A percentile compares a stretch with the other conserved stretches of the same genome.
These are phyloP conservation scores for Leptopilina myrica DNA, from an alignment of 2,888 invertebrate genomes.

Conservation along the genomic window DNA sequence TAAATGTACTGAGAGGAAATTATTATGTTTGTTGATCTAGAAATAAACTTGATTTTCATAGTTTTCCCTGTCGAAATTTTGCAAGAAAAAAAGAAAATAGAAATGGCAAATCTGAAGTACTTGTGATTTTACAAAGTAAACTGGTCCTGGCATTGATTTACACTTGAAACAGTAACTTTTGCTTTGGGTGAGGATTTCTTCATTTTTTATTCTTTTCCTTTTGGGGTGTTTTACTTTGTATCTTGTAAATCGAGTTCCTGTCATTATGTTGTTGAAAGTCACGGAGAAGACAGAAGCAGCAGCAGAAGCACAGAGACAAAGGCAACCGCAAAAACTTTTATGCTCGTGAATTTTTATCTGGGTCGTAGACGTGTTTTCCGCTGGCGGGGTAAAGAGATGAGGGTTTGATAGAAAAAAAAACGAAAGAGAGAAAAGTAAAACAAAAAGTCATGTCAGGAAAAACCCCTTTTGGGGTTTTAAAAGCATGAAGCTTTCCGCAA, in stretches of 20 bases:
- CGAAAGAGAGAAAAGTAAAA: slow-evolving; percentile 30
- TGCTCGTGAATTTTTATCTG: slow-evolving; percentile 40
- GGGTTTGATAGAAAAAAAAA: slow-evolving; percentile 30
- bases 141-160: neutral
- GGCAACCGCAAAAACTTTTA: slow-evolving; percentile 27
- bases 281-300: slow-evolving; percentile 42
- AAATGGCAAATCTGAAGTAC: too few relatives aligned
- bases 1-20: too few relatives aligned
- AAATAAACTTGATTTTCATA: too few relatives aligned
- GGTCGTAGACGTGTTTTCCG: slow-evolving; percentile 45
- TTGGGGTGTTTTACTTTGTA: slow-evolving; percentile 20
- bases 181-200: neutral
- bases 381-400: slow-evolving; percentile 39
- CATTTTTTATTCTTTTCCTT: neutral
- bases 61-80: too few relatives aligned
- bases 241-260: slow-evolving; percentile 27
- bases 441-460: slow-evolving; percentile 41
- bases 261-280: slow-evolving; percentile 42
- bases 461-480: slow-evolving; percentile 40
- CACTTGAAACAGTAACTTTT: neutral
- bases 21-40: too few relatives aligned
- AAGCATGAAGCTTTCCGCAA: slow-evolving; percentile 39
- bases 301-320: slow-evolving; percentile 30
- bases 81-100: too few relatives aligned
- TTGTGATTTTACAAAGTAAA: too few relatives aligned